Percentiles rank a stretch among this genome's conserved stretches.
phyloP scores from a whole-genome alignment of 2,113 vertebrate species.

The Melanotaenia duboulayi region DNA sequence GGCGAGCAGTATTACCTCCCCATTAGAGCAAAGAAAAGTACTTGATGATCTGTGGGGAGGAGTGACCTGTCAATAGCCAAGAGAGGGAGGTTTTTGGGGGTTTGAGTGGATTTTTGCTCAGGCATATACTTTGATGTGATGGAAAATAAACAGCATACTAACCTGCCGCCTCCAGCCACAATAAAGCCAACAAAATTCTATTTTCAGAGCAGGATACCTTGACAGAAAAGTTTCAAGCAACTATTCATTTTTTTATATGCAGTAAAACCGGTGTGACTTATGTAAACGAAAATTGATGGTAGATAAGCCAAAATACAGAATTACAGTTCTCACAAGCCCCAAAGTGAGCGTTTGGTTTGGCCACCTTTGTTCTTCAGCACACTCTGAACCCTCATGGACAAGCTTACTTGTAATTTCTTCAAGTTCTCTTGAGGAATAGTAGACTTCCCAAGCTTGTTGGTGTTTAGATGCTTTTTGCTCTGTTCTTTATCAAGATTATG shows the following conservation, averaged over 20 bases:
- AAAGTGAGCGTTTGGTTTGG: too few relatives aligned
- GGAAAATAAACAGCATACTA: conserved; percentile 36
- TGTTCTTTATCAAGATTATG: too few relatives aligned
- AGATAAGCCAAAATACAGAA: too few relatives aligned
- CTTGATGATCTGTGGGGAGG: conserved; percentile 43
- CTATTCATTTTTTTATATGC: not conserved
- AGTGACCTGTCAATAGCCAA: conserved; percentile 33
- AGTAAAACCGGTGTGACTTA: too few relatives aligned
- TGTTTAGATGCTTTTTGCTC: too few relatives aligned
- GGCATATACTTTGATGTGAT: conserved; percentile 41
- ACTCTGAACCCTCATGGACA: too few relatives aligned
- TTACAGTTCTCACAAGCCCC: too few relatives aligned
- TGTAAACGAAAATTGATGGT: too few relatives aligned
- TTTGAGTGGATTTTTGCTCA: conserved; percentile 29
- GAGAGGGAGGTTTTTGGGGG: conserved; percentile 46
- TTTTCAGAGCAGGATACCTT: not conserved
- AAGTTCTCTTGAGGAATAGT: too few relatives aligned
- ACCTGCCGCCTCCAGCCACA: conserved; percentile 35
- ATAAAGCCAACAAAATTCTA: not conserved
- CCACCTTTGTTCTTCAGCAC: too few relatives aligned
- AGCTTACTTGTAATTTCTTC: too few relatives aligned
- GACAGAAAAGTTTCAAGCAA: not conserved
- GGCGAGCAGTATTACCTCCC: conserved; percentile 6
- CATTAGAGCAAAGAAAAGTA: conserved; percentile 32
- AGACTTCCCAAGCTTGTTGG: too few relatives aligned